Conservation (phyloP, 1,140 invertebrate species). For the Brevipalpus yothersi region DNA sequence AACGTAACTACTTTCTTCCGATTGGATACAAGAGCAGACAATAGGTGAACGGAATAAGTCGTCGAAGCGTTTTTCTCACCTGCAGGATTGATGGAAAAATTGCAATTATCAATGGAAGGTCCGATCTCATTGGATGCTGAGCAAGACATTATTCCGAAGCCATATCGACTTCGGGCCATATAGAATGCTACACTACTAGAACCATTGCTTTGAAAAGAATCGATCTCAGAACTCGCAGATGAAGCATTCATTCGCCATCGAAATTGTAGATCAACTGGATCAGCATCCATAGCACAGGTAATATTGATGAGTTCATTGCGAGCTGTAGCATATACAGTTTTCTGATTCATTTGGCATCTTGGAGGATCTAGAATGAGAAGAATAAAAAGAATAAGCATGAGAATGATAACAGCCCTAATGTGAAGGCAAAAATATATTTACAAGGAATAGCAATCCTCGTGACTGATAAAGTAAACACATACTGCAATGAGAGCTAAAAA, state of each 20-base stretch:
- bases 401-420: background rate
- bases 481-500: background rate
- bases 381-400: background rate
- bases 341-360: background rate
- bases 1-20: too few species aligned
- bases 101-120: constrained; percentile 14
- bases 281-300: constrained; percentile 57
- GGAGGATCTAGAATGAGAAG: background rate
- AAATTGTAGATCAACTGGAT: constrained; percentile 26
- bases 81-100: constrained; percentile 15
- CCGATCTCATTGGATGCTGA: constrained; percentile 16
- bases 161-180: background rate
- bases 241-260: constrained; percentile 21
- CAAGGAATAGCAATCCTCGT: background rate
- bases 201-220: background rate
- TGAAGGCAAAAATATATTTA: background rate
- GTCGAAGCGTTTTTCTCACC: constrained; percentile 6
- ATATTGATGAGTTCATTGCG: constrained; percentile 56
- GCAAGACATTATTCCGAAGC: constrained; percentile 6
- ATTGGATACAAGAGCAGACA: too few species aligned
- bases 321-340: constrained; percentile 28
- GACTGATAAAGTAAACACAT: background rate
- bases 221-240: constrained; percentile 33
- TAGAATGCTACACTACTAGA: background rate
- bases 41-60: background rate